Conservation (phyloP, 2,797 vertebrate species). For the Protonibea diacanthus region DNA sequence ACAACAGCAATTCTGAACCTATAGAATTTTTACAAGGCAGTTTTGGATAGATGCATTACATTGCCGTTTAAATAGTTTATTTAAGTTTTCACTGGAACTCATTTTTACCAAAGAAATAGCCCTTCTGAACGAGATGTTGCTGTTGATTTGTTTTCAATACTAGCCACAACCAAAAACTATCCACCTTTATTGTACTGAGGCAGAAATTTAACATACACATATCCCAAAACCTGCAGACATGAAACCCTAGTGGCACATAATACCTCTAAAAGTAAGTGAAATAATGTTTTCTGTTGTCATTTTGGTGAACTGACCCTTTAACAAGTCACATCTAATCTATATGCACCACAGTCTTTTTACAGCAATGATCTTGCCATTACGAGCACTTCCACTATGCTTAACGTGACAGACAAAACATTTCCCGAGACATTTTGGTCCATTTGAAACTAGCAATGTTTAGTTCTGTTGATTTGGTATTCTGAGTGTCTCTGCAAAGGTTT, state of each 20-base stretch:
- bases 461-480: slow-evolving; percentile 59
- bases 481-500: slow-evolving; percentile 43
- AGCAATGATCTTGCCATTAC: slow-evolving; percentile 30
- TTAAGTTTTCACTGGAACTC: neutral
- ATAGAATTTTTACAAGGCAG: neutral
- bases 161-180: neutral
- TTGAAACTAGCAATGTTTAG: slow-evolving; percentile 11
- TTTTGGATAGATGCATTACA: neutral
- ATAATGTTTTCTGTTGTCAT: neutral
- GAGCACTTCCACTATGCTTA: slow-evolving; percentile 33
- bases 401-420: slow-evolving; percentile 37
- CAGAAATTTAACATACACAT: neutral
- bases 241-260: slow-evolving; percentile 5
- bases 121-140: neutral
- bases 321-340: slow-evolving; percentile 39
- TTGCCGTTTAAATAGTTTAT: neutral
- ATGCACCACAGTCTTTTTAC: slow-evolving; percentile 46
- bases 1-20: neutral
- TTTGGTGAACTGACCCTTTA: slow-evolving; percentile 27
- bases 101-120: neutral
- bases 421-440: slow-evolving; percentile 51
- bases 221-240: neutral
- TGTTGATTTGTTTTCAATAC: neutral
- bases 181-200: neutral
- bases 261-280: slow-evolving; percentile 1